Conservation (phyloP, 2,113 vertebrate species). For the Carlito syrichta region DNA sequence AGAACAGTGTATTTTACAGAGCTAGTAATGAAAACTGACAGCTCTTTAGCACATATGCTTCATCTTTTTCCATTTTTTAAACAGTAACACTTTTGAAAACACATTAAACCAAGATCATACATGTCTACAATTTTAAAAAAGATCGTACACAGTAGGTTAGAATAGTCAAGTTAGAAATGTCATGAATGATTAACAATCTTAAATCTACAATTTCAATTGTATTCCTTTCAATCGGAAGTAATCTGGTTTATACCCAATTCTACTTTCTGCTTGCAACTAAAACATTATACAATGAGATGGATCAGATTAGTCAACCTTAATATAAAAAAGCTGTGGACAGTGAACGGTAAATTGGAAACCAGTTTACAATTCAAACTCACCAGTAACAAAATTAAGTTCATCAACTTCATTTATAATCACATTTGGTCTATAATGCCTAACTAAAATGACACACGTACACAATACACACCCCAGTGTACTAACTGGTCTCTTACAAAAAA, state of each 20-base stretch:
- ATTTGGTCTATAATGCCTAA: constrained; percentile 78
- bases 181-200: constrained; percentile 75
- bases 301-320: constrained; percentile 72
- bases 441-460: constrained; percentile 57
- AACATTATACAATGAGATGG: constrained; percentile 76
- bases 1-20: constrained; percentile 80
- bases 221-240: constrained; percentile 69
- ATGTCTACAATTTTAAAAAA: constrained; percentile 82
- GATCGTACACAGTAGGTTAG: constrained; percentile 81
- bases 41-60: constrained; percentile 80
- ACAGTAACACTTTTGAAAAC: constrained; percentile 79
- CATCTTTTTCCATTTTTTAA: constrained; percentile 60
- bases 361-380: constrained; percentile 44
- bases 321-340: constrained; percentile 41
- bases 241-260: constrained; percentile 77
- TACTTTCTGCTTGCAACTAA: constrained; percentile 78
- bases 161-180: constrained; percentile 81
- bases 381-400: constrained; percentile 54
- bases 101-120: constrained; percentile 82
- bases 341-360: constrained; percentile 52
- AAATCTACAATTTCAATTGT: constrained; percentile 81
- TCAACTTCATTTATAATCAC: constrained; percentile 77
- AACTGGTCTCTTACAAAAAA: constrained; percentile 79
- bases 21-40: constrained; percentile 79
- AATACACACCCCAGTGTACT: constrained; percentile 72